These are phyloP conservation scores for Selenia dentaria DNA, from an alignment of 2,888 invertebrate genomes.

Conservation along the genomic window DNA sequence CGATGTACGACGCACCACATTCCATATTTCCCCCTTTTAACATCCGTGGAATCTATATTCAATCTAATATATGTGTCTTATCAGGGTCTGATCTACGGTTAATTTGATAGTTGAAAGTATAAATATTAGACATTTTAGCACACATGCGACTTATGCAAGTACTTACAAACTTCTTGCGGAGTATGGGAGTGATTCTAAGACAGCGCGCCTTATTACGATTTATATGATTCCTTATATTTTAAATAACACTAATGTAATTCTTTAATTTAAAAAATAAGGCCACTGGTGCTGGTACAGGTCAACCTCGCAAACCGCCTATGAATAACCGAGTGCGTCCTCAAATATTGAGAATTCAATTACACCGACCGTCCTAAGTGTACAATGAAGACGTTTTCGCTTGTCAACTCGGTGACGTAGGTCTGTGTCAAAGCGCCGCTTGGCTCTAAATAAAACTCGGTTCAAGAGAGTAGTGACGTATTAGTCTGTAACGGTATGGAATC, in stretches of 20 bases:
- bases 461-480: constrained; percentile 33
- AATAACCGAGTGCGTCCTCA: constrained; percentile 8
- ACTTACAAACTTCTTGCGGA: no score
- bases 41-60: no score
- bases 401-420: constrained; percentile 51
- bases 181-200: no score
- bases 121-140: no score
- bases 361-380: constrained; percentile 36
- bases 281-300: not conserved
- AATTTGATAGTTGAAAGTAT: no score
- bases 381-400: constrained; percentile 56
- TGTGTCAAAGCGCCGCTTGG: constrained; percentile 50
- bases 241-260: not conserved
- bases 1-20: no score
- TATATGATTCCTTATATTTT: not conserved
- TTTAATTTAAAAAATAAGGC: not conserved
- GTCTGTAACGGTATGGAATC: constrained; percentile 19
- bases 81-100: no score
- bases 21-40: no score
- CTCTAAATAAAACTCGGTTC: constrained; percentile 50
- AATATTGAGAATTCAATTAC: constrained; percentile 48
- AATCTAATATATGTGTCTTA: no score
- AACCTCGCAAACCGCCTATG: constrained; percentile 1
- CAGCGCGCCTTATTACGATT: no score
- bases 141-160: no score